Conservation (phyloP, 2,797 vertebrate species). For the Epinephelus malabaricus region DNA sequence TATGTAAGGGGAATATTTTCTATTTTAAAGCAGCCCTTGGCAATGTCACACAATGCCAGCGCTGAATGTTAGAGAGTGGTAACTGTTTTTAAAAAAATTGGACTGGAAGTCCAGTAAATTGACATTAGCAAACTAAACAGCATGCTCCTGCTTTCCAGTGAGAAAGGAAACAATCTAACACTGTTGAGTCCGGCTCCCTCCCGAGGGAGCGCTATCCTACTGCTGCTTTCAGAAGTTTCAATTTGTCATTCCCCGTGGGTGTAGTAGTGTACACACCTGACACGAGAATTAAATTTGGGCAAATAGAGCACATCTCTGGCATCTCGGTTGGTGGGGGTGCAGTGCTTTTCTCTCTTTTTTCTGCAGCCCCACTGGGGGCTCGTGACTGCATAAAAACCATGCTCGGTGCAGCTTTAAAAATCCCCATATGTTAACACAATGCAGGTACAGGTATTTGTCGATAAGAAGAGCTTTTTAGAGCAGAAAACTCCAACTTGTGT, state of each 20-base stretch:
- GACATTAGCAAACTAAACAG: conserved; percentile 29
- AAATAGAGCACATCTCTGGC: conserved; percentile 66
- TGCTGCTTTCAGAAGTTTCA: conserved; percentile 62
- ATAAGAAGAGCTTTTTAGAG: conserved; percentile 35
- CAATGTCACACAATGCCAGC: conserved; percentile 71
- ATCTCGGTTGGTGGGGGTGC: conserved; percentile 26
- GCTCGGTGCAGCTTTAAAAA: conserved; percentile 38
- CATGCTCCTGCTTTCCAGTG: conserved; percentile 40
- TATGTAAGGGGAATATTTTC: conserved; percentile 61
- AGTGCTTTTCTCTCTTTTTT: conserved; percentile 19
- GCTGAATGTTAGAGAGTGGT: conserved; percentile 22
- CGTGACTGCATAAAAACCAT: conserved; percentile 44
- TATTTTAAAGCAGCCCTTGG: conserved; percentile 68
- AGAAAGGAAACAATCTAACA: conserved; percentile 60
- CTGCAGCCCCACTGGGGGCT: conserved; percentile 38
- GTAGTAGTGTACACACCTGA: conserved; percentile 71
- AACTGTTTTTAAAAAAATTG: conserved; percentile 32
- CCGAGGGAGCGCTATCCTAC: conserved; percentile 48
- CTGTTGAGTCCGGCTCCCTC: conserved; percentile 43
- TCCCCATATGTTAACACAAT: conserved; percentile 4
- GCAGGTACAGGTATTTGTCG: conserved; percentile 12
- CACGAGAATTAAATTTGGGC: conserved; percentile 72
- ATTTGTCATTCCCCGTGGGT: conserved; percentile 71
- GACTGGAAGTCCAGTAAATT: conserved; percentile 49
- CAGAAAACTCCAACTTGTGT: conserved; percentile 24